Base-by-base conservation (phyloP, 2,797 vertebrate genomes). In the Tachyglossus aculeatus region DNA sequence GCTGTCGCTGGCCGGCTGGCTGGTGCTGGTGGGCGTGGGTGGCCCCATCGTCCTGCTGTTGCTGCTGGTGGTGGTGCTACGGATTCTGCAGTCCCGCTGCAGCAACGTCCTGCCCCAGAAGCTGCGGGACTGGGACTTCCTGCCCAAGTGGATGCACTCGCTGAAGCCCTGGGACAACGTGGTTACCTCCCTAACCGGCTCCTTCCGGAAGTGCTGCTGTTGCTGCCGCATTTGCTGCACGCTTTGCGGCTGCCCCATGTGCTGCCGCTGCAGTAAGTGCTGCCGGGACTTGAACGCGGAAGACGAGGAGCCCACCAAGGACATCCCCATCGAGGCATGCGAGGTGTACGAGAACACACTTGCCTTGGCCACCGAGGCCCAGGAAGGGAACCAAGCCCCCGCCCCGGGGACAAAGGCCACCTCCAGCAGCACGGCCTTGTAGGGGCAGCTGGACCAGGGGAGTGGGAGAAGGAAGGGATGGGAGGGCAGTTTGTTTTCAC, bases 1-100 rank as follows among this genome's bases (percentile, higher is more conserved):
- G 45, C 92, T 99, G 43, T 98, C 97, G 0, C 39, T 99, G 78
- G 96, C 95, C 0, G 97, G 98, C 37, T 99, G 97, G 98, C 67
- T 90, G 2, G 93, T 94, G 59, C 91, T 99, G 62, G 91, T 96
- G 5, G 96, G 96, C 2, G 89, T 99, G 3, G 93, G 93, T 0
- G 92, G 94, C 53, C 96, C 97, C 15, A 4, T 97, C 1, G 0
- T 92, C 1, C 74, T n/a, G n/a, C 59, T 21, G 52, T 86, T 54
- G 5, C 18, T 85, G 0, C 58, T 92, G 6, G 67, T 92, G 12
- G 5, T 98, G 43, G 3, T 94, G 21, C 55, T 97, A 45, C 95
- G 93, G 7, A 0, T 97, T 44, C 90, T 98, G 92, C 98, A 99
- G 91, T 80, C 78, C 1, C 94, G 52, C 66, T 92, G 86, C 15